Percentiles rank a stretch among this genome's conserved stretches.
These are phyloP conservation scores for Dugesia japonica DNA, from an alignment of 2,888 invertebrate species.

Conservation along the genomic window DNA sequence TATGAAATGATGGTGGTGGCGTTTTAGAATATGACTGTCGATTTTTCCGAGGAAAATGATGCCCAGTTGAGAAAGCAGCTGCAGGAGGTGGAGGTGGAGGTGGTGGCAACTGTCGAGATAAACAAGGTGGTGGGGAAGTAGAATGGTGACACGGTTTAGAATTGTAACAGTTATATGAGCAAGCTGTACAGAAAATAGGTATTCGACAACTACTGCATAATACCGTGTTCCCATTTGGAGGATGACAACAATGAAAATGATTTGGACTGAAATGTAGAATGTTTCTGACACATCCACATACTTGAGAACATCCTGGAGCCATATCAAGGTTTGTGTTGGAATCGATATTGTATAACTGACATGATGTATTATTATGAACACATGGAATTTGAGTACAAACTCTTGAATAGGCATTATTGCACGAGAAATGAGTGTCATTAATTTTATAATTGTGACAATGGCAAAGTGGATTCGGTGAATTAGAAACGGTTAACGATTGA, in stretches of 20 bases:
- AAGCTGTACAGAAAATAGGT: slow-evolving; percentile 6
- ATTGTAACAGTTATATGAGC: background rate
- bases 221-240: background rate
- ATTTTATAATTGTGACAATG: background rate
- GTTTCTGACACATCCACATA: background rate
- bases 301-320: background rate
- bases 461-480: background rate
- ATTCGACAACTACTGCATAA: slow-evolving; percentile 15
- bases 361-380: background rate
- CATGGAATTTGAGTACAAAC: slow-evolving; percentile 4
- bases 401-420: background rate
- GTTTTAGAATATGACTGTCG: slow-evolving; percentile 11
- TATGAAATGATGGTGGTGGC: background rate
- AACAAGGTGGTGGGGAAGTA: background rate
- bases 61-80: background rate
- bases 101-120: background rate
- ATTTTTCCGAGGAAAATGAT: slow-evolving; percentile 9
- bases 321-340: slow-evolving; percentile 1
- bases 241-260: slow-evolving; percentile 20
- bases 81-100: background rate
- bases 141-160: background rate
- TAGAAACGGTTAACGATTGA: background rate
- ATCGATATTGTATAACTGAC: background rate
- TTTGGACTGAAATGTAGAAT: background rate
- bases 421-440: background rate